phyloP scores from a whole-genome alignment of 2,888 invertebrate species.

The Helicoverpa assulta region DNA sequence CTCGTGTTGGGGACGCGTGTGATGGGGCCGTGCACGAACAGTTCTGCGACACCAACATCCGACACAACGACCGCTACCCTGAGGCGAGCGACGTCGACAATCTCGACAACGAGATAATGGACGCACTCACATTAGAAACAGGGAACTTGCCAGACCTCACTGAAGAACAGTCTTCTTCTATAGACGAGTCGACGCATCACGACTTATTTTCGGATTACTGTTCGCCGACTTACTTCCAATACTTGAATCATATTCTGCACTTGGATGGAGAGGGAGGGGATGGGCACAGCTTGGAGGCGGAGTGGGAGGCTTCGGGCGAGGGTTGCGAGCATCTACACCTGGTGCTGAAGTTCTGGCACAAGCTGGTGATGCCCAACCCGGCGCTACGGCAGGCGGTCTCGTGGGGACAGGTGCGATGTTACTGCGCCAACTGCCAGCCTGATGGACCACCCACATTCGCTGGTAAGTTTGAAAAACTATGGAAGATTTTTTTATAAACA shows the following conservation, averaged over 20 bases:
- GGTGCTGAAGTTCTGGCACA: slow-evolving; percentile 84
- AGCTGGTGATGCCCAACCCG: slow-evolving; percentile 78
- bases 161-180: slow-evolving; percentile 82
- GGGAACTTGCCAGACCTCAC: slow-evolving; percentile 83
- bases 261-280: slow-evolving; percentile 74
- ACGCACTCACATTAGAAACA: slow-evolving; percentile 80
- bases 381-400: slow-evolving; percentile 80
- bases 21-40: slow-evolving; percentile 61
- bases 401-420: slow-evolving; percentile 82
- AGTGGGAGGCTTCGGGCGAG: slow-evolving; percentile 79
- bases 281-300: slow-evolving; percentile 74
- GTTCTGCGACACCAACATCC: slow-evolving; percentile 83
- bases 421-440: slow-evolving; percentile 79
- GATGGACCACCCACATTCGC: slow-evolving; percentile 71
- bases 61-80: slow-evolving; percentile 84
- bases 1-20: slow-evolving; percentile 64
- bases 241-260: slow-evolving; percentile 77
- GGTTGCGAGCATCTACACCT: slow-evolving; percentile 82
- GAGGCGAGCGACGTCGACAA: slow-evolving; percentile 83
- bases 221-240: slow-evolving; percentile 76
- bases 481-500: no score
- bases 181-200: slow-evolving; percentile 82
- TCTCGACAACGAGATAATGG: slow-evolving; percentile 82
- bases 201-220: slow-evolving; percentile 72
- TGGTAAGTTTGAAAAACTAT: slow-evolving; percentile 67